A percentile compares a stretch with the other conserved stretches of the same genome.
These are phyloP conservation scores for Alsophila aescularia DNA, from an alignment of 2,888 invertebrate species.

Conservation along the genomic window DNA sequence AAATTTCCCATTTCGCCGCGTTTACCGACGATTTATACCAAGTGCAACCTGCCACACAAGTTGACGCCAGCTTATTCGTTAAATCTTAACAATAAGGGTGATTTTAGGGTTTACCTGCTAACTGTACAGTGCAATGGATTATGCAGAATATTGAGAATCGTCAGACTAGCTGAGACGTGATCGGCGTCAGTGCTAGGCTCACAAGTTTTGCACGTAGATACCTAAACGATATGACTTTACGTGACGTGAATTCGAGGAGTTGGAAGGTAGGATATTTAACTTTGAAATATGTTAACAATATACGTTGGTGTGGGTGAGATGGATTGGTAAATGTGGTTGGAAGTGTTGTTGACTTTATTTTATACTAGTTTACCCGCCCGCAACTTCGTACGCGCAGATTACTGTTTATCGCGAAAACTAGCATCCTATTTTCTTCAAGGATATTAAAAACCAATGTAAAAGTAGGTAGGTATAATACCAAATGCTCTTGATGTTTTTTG, in stretches of 20 bases:
- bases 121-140: conserved; percentile 42
- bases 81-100: conserved; percentile 20
- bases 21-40: conserved; percentile 14
- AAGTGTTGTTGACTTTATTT: neutral
- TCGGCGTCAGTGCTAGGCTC: conserved; percentile 45
- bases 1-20: conserved; percentile 48
- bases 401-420: too few species aligned
- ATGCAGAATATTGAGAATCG: conserved; percentile 66
- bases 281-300: conserved; percentile 17
- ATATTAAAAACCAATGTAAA: too few species aligned
- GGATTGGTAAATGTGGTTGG: conserved; percentile 5
- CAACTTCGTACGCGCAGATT: too few species aligned
- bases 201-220: conserved; percentile 42
- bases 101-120: neutral
- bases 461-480: too few species aligned
- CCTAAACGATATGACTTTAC: conserved; percentile 51
- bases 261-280: conserved; percentile 25
- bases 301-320: conserved; percentile 1
- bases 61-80: conserved; percentile 1
- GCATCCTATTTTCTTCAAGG: too few species aligned
- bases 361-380: neutral
- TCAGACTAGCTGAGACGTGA: conserved; percentile 59
- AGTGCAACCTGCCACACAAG: conserved; percentile 7
- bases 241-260: conserved; percentile 41
- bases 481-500: too few species aligned